Percentiles rank a stretch among this genome's conserved stretches.
Conservation (phyloP, 2,113 vertebrate species). For the Clarias magur region DNA sequence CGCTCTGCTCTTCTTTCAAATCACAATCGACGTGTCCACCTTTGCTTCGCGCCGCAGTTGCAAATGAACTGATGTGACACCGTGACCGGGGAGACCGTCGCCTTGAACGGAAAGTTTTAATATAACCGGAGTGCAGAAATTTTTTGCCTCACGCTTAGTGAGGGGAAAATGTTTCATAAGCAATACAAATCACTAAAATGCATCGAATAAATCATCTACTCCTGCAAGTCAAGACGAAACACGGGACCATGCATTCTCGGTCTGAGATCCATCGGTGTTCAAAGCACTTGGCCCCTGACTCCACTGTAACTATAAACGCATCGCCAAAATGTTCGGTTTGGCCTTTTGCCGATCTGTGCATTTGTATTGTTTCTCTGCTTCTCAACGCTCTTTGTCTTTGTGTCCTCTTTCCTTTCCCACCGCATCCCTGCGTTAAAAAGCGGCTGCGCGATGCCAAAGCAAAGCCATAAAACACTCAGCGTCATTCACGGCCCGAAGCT, state of each 20-base stretch:
- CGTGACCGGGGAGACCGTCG: too few species aligned
- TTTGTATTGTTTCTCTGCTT: slow-evolving; percentile 27
- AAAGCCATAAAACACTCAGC: slow-evolving; percentile 78
- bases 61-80: too few species aligned
- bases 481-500: slow-evolving; percentile 69
- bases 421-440: slow-evolving; percentile 46
- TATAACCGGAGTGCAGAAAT: too few species aligned
- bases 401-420: slow-evolving; percentile 54
- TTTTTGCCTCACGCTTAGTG: too few species aligned
- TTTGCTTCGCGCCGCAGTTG: too few species aligned
- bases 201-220: neutral
- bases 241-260: neutral
- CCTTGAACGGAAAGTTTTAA: too few species aligned
- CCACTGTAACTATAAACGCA: neutral
- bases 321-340: slow-evolving; percentile 22
- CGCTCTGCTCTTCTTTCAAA: too few species aligned
- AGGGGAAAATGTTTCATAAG: too few species aligned
- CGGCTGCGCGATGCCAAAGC: slow-evolving; percentile 61
- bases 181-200: too few species aligned
- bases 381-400: slow-evolving; percentile 47
- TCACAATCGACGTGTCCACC: too few species aligned
- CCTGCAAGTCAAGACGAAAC: neutral
- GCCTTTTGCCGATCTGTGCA: neutral
- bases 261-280: neutral
- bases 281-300: neutral